A percentile compares a stretch with the other conserved stretches of the same genome.
These are phyloP conservation scores for Melanostigma gelatinosum DNA, from an alignment of 2,113 vertebrate species.

Conservation along the genomic window DNA sequence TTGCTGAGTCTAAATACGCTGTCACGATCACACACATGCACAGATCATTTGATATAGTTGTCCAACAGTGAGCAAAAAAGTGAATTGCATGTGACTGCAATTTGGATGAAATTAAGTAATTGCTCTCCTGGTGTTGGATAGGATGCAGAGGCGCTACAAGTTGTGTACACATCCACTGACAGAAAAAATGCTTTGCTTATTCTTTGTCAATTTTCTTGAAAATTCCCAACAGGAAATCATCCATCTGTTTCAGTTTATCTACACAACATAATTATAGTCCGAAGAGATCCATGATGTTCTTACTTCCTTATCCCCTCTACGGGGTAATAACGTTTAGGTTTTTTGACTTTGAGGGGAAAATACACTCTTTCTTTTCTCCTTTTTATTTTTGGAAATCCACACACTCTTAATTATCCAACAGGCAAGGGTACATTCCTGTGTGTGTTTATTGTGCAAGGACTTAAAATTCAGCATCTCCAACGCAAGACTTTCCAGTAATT, in stretches of 20 bases:
- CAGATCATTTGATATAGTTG: slow-evolving; percentile 41
- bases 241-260: slow-evolving; percentile 54
- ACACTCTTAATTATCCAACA: slow-evolving; percentile 22
- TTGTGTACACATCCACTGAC: background rate
- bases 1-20: slow-evolving; percentile 19
- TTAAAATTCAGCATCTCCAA: slow-evolving; percentile 18
- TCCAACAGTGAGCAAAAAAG: slow-evolving; percentile 33
- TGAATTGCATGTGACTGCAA: background rate
- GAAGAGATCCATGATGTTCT: slow-evolving; percentile 13
- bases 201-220: slow-evolving; percentile 7
- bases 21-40: slow-evolving; percentile 22
- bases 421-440: slow-evolving; percentile 17
- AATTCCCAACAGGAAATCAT: slow-evolving; percentile 23
- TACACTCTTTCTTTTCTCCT: background rate
- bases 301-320: slow-evolving; percentile 25
- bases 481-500: slow-evolving; percentile 29
- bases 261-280: slow-evolving; percentile 27
- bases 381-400: slow-evolving; percentile 32
- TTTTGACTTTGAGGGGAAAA: slow-evolving; percentile 18
- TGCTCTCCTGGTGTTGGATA: background rate
- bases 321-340: slow-evolving; percentile 11
- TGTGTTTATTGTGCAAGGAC: slow-evolving; percentile 30
- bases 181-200: background rate
- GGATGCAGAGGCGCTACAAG: background rate
- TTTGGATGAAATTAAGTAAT: background rate